A percentile compares a stretch with the other conserved stretches of the same genome.
Conservation (phyloP, 2,888 invertebrate genomes). For the Idaea straminata region DNA sequence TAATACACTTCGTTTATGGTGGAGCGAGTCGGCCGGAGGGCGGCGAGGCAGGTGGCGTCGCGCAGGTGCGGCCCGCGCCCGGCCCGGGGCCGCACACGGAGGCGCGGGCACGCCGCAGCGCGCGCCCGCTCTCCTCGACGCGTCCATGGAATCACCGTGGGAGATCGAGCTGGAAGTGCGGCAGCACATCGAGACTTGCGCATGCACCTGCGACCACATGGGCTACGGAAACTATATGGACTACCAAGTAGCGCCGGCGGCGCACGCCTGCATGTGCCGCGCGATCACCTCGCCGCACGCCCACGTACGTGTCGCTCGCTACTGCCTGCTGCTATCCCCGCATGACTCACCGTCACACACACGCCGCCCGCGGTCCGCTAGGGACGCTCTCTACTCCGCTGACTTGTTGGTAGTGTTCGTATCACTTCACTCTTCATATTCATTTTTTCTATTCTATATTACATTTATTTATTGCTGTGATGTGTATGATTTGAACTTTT, state of each 20-base stretch:
- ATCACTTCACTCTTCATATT: slow-evolving; percentile 8
- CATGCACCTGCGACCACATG: slow-evolving; percentile 96
- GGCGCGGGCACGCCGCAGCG: slow-evolving; percentile 64
- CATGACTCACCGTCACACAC: slow-evolving; percentile 41
- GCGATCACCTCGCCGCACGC: slow-evolving; percentile 77
- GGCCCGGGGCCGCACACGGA: slow-evolving; percentile 67
- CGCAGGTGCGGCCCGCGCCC: slow-evolving; percentile 71
- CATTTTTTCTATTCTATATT: too few species aligned
- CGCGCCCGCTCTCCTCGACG: slow-evolving; percentile 63
- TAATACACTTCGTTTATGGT: slow-evolving; percentile 64
- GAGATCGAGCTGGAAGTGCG: slow-evolving; percentile 91
- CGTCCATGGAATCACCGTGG: slow-evolving; percentile 79
- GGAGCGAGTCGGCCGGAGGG: slow-evolving; percentile 60
- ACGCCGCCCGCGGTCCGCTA: slow-evolving; percentile 37
- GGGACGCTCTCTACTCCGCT: slow-evolving; percentile 46
- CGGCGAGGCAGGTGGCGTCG: slow-evolving; percentile 68
- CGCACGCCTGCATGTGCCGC: slow-evolving; percentile 75
- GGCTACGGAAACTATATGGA: slow-evolving; percentile 96
- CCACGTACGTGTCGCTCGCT: slow-evolving; percentile 61
- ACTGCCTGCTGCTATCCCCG: slow-evolving; percentile 35
- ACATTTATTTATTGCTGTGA: too few species aligned
- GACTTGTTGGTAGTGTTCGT: slow-evolving; percentile 50
- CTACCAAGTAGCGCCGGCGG: slow-evolving; percentile 86
- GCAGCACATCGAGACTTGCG: slow-evolving; percentile 93
- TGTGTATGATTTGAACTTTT: too few species aligned